Evolutionary conservation across 2,888 invertebrate genomes (phyloP).

Genomic region (Kuschelorhynchus macadamiae): DNA sequence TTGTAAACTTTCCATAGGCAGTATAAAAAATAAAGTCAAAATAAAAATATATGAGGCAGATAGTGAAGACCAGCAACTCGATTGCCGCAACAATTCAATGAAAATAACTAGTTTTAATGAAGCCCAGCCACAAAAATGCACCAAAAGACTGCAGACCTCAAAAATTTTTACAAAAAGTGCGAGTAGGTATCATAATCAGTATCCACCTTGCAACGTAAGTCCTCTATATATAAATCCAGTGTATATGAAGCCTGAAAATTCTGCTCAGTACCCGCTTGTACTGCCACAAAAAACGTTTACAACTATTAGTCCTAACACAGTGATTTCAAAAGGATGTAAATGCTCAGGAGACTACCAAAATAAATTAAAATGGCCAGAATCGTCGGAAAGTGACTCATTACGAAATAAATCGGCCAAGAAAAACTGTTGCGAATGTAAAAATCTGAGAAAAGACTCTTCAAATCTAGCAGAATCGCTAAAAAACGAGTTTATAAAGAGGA

Average conservation of each 20-base stretch:
- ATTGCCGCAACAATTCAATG: neutral
- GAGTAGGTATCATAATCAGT: neutral
- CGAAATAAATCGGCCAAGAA: too few relatives aligned
- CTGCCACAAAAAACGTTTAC: too few relatives aligned
- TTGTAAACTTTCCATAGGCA: too few relatives aligned
- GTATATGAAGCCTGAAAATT: neutral
- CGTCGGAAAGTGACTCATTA: too few relatives aligned
- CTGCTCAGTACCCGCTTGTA: too few relatives aligned
- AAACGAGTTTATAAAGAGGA: neutral
- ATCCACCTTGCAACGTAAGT: neutral
- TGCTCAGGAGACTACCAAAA: too few relatives aligned
- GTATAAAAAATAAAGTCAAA: constrained; percentile 5
- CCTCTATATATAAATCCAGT: neutral
- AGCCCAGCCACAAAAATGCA: neutral
- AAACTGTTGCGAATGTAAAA: too few relatives aligned
- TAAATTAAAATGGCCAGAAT: too few relatives aligned
- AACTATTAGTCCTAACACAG: too few relatives aligned
- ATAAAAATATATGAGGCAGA: constrained; percentile 11
- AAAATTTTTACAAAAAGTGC: neutral
- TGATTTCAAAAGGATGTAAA: too few relatives aligned
- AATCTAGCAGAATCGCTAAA: constrained; percentile 7
- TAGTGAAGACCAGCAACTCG: neutral
- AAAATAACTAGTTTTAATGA: constrained; percentile 10
- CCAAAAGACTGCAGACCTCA: constrained; percentile 24
- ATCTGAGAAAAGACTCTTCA: neutral